A percentile compares a stretch with the other conserved stretches of the same genome.
phyloP scores from a whole-genome alignment of 2,113 vertebrate species.

The Glareola pratincola region DNA sequence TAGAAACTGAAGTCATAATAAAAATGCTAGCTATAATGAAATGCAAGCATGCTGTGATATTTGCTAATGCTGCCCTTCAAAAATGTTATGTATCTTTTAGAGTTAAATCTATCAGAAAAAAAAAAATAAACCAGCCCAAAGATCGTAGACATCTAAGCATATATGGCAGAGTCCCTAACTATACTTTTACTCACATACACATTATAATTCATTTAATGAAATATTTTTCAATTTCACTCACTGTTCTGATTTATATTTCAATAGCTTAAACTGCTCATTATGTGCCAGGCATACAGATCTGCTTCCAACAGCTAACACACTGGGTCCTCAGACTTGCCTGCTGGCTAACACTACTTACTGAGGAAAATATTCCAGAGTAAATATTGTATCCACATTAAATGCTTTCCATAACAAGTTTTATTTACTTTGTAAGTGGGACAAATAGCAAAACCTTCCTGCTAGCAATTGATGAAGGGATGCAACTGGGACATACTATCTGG shows the following conservation, averaged over 20 bases:
- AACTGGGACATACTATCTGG: not conserved
- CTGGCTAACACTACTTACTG: not conserved
- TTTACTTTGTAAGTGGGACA: not conserved
- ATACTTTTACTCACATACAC: not conserved
- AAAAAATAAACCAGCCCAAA: not conserved
- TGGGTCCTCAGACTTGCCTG: not conserved
- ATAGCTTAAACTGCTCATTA: not conserved
- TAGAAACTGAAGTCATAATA: not conserved
- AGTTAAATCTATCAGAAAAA: not conserved
- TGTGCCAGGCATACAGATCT: not conserved
- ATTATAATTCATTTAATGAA: not conserved
- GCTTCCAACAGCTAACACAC: not conserved
- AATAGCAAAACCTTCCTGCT: not conserved
- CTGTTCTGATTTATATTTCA: constrained; percentile 10
- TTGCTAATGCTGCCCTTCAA: not conserved
- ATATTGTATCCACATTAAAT: not conserved
- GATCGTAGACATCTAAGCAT: not conserved
- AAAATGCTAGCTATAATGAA: not conserved
- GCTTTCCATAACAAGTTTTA: constrained; percentile 11
- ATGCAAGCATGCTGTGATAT: not conserved
- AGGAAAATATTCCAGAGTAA: constrained; percentile 18
- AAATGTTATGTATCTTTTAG: not conserved
- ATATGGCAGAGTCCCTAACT: not conserved
- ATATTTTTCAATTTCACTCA: not conserved
- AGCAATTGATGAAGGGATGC: not conserved